Base-by-base conservation (phyloP, 2,797 vertebrate species). In the Sebastes minor region DNA sequence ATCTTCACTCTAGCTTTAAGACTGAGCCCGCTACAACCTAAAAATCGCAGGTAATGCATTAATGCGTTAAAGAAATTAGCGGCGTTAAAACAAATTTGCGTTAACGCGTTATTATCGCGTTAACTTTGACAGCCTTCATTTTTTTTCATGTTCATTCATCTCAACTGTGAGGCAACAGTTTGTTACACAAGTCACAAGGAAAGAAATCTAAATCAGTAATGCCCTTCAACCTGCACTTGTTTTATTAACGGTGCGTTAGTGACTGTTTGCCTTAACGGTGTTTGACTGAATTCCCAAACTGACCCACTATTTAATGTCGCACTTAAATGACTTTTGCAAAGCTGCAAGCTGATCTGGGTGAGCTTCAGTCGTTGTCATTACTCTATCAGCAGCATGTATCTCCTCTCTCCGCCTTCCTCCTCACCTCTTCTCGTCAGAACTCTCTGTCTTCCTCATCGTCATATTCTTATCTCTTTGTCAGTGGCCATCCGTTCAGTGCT, bases 271-370 rank as follows among this genome's bases (percentile, higher is more conserved):
- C 22, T 8, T 20, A 2, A 0, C 22, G 3, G 14, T 22, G 16
- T 23, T 55, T 62, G 2, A 49, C 16, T 63, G 6, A 18, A 49
- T 23, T 46, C 42, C 5, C 8, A 67, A 76, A 67, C 3, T 53
- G 8, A 75, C 30, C 52, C 10, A 12, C 14, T n/a, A 30, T 76
- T 57, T 23, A 65, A 59, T n/a, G 6, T 55, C 18, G 4, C 32
- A 14, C 10, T 23, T 23, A 22, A 64, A 56, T 59, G 38, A 62
- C 73, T 78, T 74, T 55, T 68, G 49, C 76, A 73, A 64, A 55
- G 71, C 82, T 88, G 70, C 81, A 20, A 32, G 76, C 84, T 89
- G 82, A 76, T 89, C 82, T 89, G 72, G 86, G 81, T 88, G 78
- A 73, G 65, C 81, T 67, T 87, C 10, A 60, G 57, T 86, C 77